Percentiles rank a stretch among this genome's conserved stretches.
phyloP scores from a whole-genome alignment of 2,113 vertebrate genomes.

The Rissa tridactyla region DNA sequence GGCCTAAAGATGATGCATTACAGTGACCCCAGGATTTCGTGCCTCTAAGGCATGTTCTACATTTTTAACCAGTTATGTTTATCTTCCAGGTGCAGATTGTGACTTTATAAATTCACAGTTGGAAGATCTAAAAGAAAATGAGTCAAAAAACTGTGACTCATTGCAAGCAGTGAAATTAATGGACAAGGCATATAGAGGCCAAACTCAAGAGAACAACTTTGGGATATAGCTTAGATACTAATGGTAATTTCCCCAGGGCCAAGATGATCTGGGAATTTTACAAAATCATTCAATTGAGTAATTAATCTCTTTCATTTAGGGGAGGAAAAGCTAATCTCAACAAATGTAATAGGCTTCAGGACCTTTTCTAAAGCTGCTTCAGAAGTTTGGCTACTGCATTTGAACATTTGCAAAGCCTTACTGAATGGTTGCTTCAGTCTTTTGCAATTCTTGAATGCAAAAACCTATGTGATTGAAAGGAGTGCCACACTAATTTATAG shows the following conservation, averaged over 20 bases:
- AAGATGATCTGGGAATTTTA: background rate
- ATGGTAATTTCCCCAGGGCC: background rate
- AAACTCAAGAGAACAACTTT: background rate
- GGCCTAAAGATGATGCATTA: background rate
- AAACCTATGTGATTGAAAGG: background rate
- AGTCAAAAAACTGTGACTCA: background rate
- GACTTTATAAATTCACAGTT: background rate
- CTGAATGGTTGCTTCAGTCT: background rate
- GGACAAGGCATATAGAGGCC: background rate
- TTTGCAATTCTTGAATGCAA: background rate
- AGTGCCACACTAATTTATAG: background rate
- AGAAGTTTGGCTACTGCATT: background rate
- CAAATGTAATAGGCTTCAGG: background rate
- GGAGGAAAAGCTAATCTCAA: background rate
- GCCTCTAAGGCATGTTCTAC: background rate
- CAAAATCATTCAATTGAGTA: background rate
- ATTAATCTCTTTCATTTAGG: background rate
- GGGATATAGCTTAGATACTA: background rate
- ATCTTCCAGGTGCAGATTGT: background rate
- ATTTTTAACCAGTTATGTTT: background rate
- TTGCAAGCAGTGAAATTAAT: background rate
- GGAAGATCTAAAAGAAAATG: background rate
- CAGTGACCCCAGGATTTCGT: background rate
- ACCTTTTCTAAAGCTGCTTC: background rate
- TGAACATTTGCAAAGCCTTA: background rate